Conservation (phyloP, 2,888 invertebrate species). For the Cosmopolites sordidus region DNA sequence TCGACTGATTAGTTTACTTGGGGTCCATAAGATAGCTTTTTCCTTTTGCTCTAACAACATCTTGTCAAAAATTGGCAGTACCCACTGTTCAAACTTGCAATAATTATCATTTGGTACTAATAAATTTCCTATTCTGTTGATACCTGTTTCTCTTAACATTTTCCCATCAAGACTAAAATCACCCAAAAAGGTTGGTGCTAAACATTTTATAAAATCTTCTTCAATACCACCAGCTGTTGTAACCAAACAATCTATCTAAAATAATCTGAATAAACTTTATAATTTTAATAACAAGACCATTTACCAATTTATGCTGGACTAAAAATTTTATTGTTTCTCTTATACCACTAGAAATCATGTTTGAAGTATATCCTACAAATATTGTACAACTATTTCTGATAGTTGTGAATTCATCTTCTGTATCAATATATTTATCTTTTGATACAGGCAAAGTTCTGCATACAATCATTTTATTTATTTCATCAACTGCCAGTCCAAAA, state of each 20-base stretch:
- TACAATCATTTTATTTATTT: slow-evolving; percentile 88
- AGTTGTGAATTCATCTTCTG: slow-evolving; percentile 75
- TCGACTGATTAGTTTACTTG: slow-evolving; percentile 77
- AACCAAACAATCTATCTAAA: slow-evolving; percentile 88
- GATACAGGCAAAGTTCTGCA: slow-evolving; percentile 66
- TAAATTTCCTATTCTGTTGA: slow-evolving; percentile 84
- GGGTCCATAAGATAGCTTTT: slow-evolving; percentile 72
- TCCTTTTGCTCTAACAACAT: slow-evolving; percentile 84
- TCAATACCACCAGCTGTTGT: slow-evolving; percentile 98
- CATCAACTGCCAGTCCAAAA: slow-evolving; percentile 84
- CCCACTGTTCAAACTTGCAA: slow-evolving; percentile 91
- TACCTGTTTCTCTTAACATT: slow-evolving; percentile 74
- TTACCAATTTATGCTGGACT: slow-evolving; percentile 74
- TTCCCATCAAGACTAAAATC: slow-evolving; percentile 82
- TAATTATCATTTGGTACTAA: slow-evolving; percentile 98
- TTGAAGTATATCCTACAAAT: slow-evolving; percentile 96
- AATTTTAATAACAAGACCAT: slow-evolving; percentile 8
- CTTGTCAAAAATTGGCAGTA: slow-evolving; percentile 86
- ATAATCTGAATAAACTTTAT: neutral
- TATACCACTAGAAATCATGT: slow-evolving; percentile 92
- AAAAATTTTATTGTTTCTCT: slow-evolving; percentile 87
- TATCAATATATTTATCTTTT: slow-evolving; percentile 62
- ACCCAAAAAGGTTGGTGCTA: slow-evolving; percentile 91
- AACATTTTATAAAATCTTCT: slow-evolving; percentile 98
- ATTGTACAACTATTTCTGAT: slow-evolving; percentile 84